phyloP scores from a whole-genome alignment of 2,888 invertebrate genomes.

The Penaeus monodon region DNA sequence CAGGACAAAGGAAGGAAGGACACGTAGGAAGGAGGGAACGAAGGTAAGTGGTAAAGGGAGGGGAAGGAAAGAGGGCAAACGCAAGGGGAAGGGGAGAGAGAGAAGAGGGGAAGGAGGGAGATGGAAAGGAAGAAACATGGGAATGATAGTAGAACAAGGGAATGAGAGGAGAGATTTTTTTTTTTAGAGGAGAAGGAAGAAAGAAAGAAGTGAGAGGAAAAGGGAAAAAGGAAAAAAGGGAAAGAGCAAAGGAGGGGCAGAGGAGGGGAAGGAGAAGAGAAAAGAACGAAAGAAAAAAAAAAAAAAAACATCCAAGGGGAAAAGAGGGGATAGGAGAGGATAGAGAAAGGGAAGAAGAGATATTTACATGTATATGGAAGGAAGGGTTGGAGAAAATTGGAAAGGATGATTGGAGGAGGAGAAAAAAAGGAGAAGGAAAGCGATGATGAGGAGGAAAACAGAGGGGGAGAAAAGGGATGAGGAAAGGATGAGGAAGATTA shows the following conservation, averaged over 20 bases:
- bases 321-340: too few species aligned
- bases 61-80: too few species aligned
- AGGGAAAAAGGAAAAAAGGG: slow-evolving; percentile 26
- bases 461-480: too few species aligned
- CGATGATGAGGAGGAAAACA: neutral
- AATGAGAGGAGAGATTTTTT: too few species aligned
- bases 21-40: too few species aligned
- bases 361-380: neutral
- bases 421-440: neutral
- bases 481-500: neutral
- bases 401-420: too few species aligned
- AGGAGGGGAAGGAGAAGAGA: neutral
- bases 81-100: too few species aligned
- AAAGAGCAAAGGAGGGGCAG: slow-evolving; percentile 3
- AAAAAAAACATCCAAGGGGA: neutral
- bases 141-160: too few species aligned
- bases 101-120: too few species aligned
- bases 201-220: slow-evolving; percentile 16
- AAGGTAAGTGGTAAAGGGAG: too few species aligned
- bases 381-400: neutral
- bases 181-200: slow-evolving; percentile 3
- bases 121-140: too few species aligned
- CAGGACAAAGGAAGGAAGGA: too few species aligned
- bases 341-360: neutral
- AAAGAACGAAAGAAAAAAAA: neutral